A percentile compares a stretch with the other conserved stretches of the same genome.
Evolutionary conservation across 2,797 vertebrate species (phyloP).

Genomic region (Pseudopleuronectes americanus): DNA sequence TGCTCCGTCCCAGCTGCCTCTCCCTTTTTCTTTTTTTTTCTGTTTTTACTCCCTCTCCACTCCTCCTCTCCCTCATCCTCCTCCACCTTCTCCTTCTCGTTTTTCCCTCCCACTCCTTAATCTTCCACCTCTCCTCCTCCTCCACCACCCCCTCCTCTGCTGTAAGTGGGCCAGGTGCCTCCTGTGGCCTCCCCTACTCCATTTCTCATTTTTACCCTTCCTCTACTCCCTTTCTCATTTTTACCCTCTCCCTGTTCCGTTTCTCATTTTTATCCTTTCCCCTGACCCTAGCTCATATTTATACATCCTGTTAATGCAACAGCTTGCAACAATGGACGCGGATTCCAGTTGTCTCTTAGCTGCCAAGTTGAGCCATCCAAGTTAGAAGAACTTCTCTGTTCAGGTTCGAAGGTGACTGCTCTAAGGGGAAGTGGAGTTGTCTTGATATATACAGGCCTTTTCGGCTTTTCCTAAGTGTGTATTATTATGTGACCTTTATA

Average conservation of each 20-base stretch:
- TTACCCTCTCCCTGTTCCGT: slow-evolving; percentile 77
- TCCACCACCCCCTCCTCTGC: slow-evolving; percentile 67
- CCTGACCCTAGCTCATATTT: slow-evolving; percentile 72
- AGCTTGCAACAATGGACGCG: background rate
- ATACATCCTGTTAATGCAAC: slow-evolving; percentile 66
- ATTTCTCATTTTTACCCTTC: slow-evolving; percentile 86
- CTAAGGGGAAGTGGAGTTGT: slow-evolving; percentile 15
- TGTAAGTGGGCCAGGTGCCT: slow-evolving; percentile 86
- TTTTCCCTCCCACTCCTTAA: slow-evolving; percentile 69
- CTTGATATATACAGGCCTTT: slow-evolving; percentile 39
- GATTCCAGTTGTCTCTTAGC: slow-evolving; percentile 7
- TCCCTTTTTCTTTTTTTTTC: slow-evolving; percentile 15
- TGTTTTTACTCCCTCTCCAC: slow-evolving; percentile 2
- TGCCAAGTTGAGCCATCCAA: slow-evolving; percentile 26
- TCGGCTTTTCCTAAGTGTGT: slow-evolving; percentile 8
- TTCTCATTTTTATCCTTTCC: slow-evolving; percentile 77
- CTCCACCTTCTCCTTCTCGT: slow-evolving; percentile 32
- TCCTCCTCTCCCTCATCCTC: slow-evolving; percentile 23
- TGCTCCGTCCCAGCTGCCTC: slow-evolving; percentile 45
- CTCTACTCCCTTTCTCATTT: slow-evolving; percentile 81
- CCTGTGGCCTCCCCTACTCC: slow-evolving; percentile 85
- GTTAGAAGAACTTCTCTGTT: slow-evolving; percentile 40
- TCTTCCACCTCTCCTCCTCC: slow-evolving; percentile 68
- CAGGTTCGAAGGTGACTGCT: slow-evolving; percentile 25
- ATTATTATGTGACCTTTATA: slow-evolving; percentile 30